Conservation (phyloP, 2,888 invertebrate genomes). For the Melinaea menophilus region DNA sequence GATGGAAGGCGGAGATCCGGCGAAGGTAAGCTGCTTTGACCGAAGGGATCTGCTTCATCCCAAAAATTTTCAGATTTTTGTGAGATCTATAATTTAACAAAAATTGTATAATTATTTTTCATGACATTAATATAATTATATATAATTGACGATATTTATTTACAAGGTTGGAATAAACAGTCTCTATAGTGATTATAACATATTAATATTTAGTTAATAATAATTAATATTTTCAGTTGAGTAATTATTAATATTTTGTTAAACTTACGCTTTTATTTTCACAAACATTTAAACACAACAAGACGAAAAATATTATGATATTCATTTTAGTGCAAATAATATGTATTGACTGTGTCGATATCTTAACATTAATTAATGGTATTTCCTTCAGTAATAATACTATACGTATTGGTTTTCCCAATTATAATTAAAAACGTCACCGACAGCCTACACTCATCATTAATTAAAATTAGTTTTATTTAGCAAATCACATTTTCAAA, state of each 20-base stretch:
- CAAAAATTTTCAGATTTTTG: constrained; percentile 56
- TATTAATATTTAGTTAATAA: too few species aligned
- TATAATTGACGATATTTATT: too few species aligned
- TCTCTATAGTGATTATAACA: neutral
- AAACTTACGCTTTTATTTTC: constrained; percentile 47
- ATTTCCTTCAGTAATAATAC: neutral
- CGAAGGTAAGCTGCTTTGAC: constrained; percentile 45
- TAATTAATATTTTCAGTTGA: too few species aligned
- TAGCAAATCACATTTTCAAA: neutral
- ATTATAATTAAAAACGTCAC: neutral
- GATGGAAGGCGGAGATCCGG: constrained; percentile 66
- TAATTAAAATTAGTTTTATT: neutral
- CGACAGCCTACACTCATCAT: neutral
- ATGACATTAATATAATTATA: too few species aligned
- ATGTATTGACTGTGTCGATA: neutral
- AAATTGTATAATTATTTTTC: too few species aligned
- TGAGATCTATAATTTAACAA: constrained; percentile 41
- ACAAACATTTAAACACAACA: constrained; percentile 39
- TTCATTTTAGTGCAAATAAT: constrained; percentile 42
- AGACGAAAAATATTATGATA: constrained; percentile 39
- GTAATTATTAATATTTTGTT: neutral
- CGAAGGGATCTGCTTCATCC: constrained; percentile 67
- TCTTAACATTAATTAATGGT: neutral
- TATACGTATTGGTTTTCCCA: neutral
- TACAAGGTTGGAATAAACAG: too few species aligned